phyloP scores from a whole-genome alignment of 2,888 invertebrate species.

The Caenorhabditis wallacei region DNA sequence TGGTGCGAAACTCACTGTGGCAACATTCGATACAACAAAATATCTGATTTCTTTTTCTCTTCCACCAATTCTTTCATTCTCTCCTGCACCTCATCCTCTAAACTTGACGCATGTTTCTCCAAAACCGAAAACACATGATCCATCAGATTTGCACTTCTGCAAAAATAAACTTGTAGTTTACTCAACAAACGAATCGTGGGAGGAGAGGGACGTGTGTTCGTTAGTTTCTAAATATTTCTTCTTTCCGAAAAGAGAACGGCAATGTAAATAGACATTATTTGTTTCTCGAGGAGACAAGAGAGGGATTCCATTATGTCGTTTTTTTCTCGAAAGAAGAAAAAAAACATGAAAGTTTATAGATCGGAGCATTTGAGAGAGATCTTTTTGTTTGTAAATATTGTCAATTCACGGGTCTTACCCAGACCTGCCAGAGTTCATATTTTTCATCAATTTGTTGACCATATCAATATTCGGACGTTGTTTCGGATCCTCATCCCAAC shows the following conservation, averaged over 20 bases:
- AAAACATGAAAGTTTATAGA: slow-evolving; percentile 22
- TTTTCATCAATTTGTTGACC: slow-evolving; percentile 75
- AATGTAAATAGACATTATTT: slow-evolving; percentile 41
- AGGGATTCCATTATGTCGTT: slow-evolving; percentile 26
- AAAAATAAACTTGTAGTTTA: slow-evolving; percentile 47
- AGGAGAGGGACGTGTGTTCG: slow-evolving; percentile 33
- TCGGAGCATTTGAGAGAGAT: slow-evolving; percentile 2
- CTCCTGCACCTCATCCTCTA: slow-evolving; percentile 78
- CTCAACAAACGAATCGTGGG: slow-evolving; percentile 19
- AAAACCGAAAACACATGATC: slow-evolving; percentile 81
- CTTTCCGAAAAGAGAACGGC: slow-evolving; percentile 14
- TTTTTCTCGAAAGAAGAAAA: not conserved
- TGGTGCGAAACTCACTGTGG: slow-evolving; percentile 77
- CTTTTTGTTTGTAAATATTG: slow-evolving; percentile 7
- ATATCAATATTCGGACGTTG: slow-evolving; percentile 77
- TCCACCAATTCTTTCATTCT: slow-evolving; percentile 79
- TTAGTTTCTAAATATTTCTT: slow-evolving; percentile 30
- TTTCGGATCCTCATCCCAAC: slow-evolving; percentile 79
- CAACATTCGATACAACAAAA: slow-evolving; percentile 78
- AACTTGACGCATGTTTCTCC: slow-evolving; percentile 75
- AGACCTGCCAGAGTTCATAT: slow-evolving; percentile 78
- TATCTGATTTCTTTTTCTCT: slow-evolving; percentile 79
- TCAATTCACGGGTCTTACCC: slow-evolving; percentile 39
- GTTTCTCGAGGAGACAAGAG: slow-evolving; percentile 18
- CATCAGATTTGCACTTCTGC: slow-evolving; percentile 80